Evolutionary conservation across 2,888 invertebrate genomes (phyloP).

Genomic region (Catocala fraxini): DNA sequence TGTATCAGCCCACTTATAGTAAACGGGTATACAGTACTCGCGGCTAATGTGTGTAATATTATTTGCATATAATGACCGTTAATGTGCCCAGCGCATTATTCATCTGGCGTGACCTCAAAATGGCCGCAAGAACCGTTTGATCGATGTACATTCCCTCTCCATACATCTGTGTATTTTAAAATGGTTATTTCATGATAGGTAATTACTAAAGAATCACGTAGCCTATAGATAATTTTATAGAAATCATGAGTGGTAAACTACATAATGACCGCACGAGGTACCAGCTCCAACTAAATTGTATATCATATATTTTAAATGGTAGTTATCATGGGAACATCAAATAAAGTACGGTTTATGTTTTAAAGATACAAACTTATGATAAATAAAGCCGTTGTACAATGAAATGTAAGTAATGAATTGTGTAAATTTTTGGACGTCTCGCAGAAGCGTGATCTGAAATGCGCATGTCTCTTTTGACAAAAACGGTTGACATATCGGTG

Average conservation of each 20-base stretch:
- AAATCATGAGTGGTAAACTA: constrained; percentile 55
- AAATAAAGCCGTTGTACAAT: background rate
- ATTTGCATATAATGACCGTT: constrained; percentile 87
- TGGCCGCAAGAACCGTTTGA: constrained; percentile 76
- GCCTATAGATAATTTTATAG: constrained; percentile 56
- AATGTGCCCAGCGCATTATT: constrained; percentile 79
- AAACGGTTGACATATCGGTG: constrained; percentile 20
- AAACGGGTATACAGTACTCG: constrained; percentile 47
- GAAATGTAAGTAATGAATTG: constrained; percentile 11
- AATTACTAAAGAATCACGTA: constrained; percentile 56
- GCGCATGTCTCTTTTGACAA: constrained; percentile 10
- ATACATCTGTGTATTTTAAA: constrained; percentile 55
- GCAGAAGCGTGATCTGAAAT: constrained; percentile 7
- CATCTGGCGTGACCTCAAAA: constrained; percentile 81
- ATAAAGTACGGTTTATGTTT: constrained; percentile 29
- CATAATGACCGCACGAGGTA: constrained; percentile 41
- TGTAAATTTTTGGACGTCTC: constrained; percentile 7
- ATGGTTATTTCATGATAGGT: constrained; percentile 55
- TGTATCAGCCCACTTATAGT: constrained; percentile 45
- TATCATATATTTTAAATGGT: constrained; percentile 26
- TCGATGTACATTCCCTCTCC: constrained; percentile 51
- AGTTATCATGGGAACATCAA: constrained; percentile 39
- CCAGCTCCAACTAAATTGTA: constrained; percentile 45
- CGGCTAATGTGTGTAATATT: constrained; percentile 72
- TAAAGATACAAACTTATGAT: constrained; percentile 3